Evolutionary conservation across 2,888 invertebrate genomes (phyloP), one percentile per base, ranked within the genome.

Genomic region (Thyatira batis): DNA sequence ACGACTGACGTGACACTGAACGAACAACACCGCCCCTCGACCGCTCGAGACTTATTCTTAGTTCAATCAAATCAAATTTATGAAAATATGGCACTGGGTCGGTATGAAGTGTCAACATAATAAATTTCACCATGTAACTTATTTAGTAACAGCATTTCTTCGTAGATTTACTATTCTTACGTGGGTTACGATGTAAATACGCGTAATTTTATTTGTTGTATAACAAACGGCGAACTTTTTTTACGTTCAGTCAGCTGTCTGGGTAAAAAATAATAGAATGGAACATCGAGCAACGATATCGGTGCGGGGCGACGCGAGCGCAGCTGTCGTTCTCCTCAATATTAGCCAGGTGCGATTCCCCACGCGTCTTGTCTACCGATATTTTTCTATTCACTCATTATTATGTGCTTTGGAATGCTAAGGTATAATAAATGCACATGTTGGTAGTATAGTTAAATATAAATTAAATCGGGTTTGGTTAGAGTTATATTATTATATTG

Each of bases 281-380:
- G 57, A 39, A 8, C 39, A 39, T 39, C 39, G 17, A 17, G 2
- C 17, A 17, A 39, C 39, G 39, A 39, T 39, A 39, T 39, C 17
- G 48, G 27, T 6, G 27, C 28, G 27, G 48, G 25, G 61, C 58
- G 57, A 58, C 67, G 65, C 63, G 69, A 59, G 71, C 69, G 78
- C 86, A 85, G 84, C 85, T 85, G 86, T 72, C 75, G 70, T 66
- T 69, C 63, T 60, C 61, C 60, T 53, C 60, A 52, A 58, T 67
- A 70, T 65, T 61, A 69, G 81, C 84, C 83, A 78, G 78, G 77
- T 78, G 78, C 60, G 48, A 63, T 55, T 62, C 59, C 61, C 60
- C 60, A 56, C 50, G 51, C 56, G 56, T 60, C 59, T 59, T 55
- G 56, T 55, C 6, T 39, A 39, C n/a, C 17, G 17, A 39, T 5